Evolutionary conservation across 2,888 invertebrate species (phyloP), one percentile per base, ranked within the genome.

Genomic region (Dynastes tityus): DNA sequence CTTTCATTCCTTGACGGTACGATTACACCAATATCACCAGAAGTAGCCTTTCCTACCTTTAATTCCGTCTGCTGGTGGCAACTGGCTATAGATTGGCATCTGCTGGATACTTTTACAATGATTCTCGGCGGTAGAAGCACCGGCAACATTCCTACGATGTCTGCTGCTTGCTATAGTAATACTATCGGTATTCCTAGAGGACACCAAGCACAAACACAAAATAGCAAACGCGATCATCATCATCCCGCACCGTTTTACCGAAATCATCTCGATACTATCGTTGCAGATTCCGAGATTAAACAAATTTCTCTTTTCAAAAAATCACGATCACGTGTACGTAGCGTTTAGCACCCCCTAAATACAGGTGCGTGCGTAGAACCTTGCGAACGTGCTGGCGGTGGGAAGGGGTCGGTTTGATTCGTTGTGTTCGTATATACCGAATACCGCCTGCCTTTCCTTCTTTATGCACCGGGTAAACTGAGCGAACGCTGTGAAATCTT

Each of bases 151-250:
- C 32, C 76, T 55, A 51, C 70, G 68, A 70, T 77, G 70, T 64
- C 63, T 29, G 16, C 61, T 22, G 29, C 32, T 61, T 45, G 45
- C 8, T 45, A 11, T 45, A 11, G 45, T 8, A 70, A 49, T 77
- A 37, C 32, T 37, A 13, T 77, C 77, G 55, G 70, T 58, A 71
- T 77, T 77, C 70, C 70, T 71, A 71, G 71, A 71, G 49, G 70
- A 71, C 77, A 77, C 77, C 77, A 77, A 58, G 32, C 77, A 77
- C 77, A 70, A 63, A 63, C 77, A 77, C 77, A 77, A 40, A 32
- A 63, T 77, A 40, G 63, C 45, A 77, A 77, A 49, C 51, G 71
- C 70, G 49, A 71, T 32, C n/a, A 71, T 55, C n/a, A 27, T 70
- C 58, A 71, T 71, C n/a, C n/a, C 51, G 51, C 58, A 71, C 77